phyloP scores from a whole-genome alignment of 2,113 vertebrate genomes.

The Gambusia holbrooki region DNA sequence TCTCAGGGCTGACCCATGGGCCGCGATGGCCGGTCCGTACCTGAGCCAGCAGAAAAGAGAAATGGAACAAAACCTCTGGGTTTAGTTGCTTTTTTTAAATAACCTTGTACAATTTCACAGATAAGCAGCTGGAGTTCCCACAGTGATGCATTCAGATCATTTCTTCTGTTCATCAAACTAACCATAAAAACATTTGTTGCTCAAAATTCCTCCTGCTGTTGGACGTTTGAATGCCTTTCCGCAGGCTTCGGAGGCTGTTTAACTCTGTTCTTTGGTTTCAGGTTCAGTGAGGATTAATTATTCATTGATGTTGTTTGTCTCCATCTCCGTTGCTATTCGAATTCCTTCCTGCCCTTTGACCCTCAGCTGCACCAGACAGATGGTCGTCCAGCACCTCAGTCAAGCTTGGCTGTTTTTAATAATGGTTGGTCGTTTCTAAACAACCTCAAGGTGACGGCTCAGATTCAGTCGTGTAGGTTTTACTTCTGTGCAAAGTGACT shows the following conservation, averaged over 20 bases:
- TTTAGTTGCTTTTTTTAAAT: neutral
- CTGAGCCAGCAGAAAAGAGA: conserved; percentile 8
- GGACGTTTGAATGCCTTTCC: neutral
- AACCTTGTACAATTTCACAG: neutral
- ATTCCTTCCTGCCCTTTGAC: neutral
- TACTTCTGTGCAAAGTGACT: neutral
- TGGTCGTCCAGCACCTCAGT: neutral
- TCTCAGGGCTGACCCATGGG: conserved; percentile 11
- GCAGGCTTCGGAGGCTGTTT: neutral
- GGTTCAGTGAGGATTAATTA: neutral
- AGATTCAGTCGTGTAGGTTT: neutral
- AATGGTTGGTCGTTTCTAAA: neutral
- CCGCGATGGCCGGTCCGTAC: neutral
- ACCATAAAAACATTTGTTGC: neutral
- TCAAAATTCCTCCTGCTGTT: neutral
- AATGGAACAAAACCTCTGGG: neutral
- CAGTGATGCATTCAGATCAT: neutral
- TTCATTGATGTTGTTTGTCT: neutral
- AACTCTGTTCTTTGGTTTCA: neutral
- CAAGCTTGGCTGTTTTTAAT: neutral
- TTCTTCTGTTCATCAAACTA: neutral
- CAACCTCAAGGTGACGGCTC: neutral
- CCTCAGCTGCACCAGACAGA: neutral
- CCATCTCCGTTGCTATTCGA: neutral
- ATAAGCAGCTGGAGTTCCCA: neutral